Conservation (phyloP, 2,888 invertebrate genomes). For the Phyto melanocephala region DNA sequence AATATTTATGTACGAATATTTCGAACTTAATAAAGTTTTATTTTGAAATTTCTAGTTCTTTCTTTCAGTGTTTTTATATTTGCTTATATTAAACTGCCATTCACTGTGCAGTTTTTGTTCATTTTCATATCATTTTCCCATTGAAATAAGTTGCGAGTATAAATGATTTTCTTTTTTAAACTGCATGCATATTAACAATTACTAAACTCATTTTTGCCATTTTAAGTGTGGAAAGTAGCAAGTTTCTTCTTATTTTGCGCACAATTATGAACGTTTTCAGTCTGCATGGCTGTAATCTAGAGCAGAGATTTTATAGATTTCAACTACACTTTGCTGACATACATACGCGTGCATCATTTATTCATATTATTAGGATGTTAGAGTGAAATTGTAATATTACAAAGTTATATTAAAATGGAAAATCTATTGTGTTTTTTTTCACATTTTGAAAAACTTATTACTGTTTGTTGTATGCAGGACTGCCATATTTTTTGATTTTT, state of each 20-base stretch:
- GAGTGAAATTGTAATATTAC: constrained; percentile 10
- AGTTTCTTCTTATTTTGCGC: background rate
- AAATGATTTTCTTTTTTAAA: background rate
- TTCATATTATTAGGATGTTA: constrained; percentile 40
- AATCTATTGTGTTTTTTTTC: constrained; percentile 51
- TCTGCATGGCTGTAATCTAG: constrained; percentile 34
- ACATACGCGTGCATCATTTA: constrained; percentile 21
- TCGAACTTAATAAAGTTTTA: background rate
- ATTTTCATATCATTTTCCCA: background rate
- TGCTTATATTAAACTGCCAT: constrained; percentile 8
- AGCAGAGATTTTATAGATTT: constrained; percentile 44
- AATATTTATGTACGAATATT: too few species aligned
- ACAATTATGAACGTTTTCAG: constrained; percentile 22
- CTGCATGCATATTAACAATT: constrained; percentile 43
- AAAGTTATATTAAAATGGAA: constrained; percentile 58
- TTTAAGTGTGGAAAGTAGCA: constrained; percentile 22
- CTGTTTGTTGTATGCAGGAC: background rate
- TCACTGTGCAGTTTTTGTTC: background rate
- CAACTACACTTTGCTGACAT: constrained; percentile 15
- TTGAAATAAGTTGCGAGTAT: constrained; percentile 24
- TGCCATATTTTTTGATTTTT: too few species aligned
- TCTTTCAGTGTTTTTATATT: background rate
- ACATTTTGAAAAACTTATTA: background rate
- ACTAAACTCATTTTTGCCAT: constrained; percentile 41
- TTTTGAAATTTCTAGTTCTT: constrained; percentile 10